phyloP scores from a whole-genome alignment of 2,888 invertebrate genomes.

The Leucozona laternaria region DNA sequence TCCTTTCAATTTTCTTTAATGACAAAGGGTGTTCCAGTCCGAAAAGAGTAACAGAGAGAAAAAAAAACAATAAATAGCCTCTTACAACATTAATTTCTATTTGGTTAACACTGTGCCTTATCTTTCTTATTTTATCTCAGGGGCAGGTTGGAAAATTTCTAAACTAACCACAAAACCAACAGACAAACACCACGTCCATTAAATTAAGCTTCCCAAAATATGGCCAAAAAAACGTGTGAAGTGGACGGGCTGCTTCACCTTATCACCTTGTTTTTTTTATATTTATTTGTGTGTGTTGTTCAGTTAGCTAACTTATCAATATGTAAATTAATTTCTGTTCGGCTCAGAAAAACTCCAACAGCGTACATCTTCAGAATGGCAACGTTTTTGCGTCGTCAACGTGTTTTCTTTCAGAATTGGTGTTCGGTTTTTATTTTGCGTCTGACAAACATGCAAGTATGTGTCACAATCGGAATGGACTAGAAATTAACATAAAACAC shows the following conservation, averaged over 20 bases:
- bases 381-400: constrained; percentile 52
- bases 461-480: constrained; percentile 44
- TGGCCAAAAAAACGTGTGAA: constrained; percentile 36
- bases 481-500: constrained; percentile 53
- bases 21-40: constrained; percentile 17
- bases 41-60: neutral
- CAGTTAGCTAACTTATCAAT: constrained; percentile 63
- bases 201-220: constrained; percentile 15
- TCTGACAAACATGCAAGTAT: constrained; percentile 18
- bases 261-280: constrained; percentile 47
- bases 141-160: constrained; percentile 17
- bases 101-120: neutral
- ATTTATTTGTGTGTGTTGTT: constrained; percentile 7
- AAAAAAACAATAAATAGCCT: neutral
- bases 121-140: constrained; percentile 4
- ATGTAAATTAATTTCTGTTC: constrained; percentile 56
- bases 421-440: neutral
- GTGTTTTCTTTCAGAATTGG: constrained; percentile 24
- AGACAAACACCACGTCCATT: constrained; percentile 12
- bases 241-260: constrained; percentile 36
- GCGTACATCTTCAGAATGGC: neutral
- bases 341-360: constrained; percentile 19
- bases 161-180: constrained; percentile 11
- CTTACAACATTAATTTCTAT: neutral
- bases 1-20: neutral